Evolutionary conservation across 1,140 invertebrate species (phyloP).

Genomic region (Formica exsecta): DNA sequence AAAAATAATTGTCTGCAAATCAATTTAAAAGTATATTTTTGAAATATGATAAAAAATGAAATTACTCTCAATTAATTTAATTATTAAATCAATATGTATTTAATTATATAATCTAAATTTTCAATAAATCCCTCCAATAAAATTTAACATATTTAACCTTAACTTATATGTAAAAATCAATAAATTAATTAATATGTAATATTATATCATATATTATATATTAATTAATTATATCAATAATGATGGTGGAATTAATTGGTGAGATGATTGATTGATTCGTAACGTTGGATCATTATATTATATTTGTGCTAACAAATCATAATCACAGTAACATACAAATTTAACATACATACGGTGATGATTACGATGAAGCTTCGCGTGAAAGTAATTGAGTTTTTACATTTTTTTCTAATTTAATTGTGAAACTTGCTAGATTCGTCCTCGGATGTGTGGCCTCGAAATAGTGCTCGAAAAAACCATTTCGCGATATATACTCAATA

Average conservation of each 20-base stretch:
- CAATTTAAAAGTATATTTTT: not conserved
- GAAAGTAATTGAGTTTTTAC: slow-evolving; percentile 29
- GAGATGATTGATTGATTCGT: slow-evolving; percentile 48
- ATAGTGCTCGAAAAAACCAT: slow-evolving; percentile 56
- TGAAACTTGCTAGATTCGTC: slow-evolving; percentile 31
- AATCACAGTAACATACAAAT: slow-evolving; percentile 60
- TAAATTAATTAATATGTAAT: not conserved
- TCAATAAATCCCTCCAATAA: not conserved
- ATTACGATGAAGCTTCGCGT: slow-evolving; percentile 42
- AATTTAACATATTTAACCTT: not conserved
- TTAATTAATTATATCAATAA: not conserved
- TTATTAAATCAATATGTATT: not conserved
- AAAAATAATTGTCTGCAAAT: not conserved
- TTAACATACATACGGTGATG: slow-evolving; percentile 35
- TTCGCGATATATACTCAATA: slow-evolving; percentile 52
- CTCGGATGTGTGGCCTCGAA: slow-evolving; percentile 37
- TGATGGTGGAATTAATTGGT: not conserved
- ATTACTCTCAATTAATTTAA: not conserved
- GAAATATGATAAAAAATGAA: not conserved
- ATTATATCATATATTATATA: not conserved
- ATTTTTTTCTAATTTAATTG: not conserved
- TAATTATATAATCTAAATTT: not conserved
- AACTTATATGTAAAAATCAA: not conserved
- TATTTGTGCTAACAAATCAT: slow-evolving; percentile 58
- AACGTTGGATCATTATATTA: slow-evolving; percentile 46